A percentile compares a stretch with the other conserved stretches of the same genome.
phyloP scores from a whole-genome alignment of 2,113 vertebrate genomes.

The Apteryx mantelli region DNA sequence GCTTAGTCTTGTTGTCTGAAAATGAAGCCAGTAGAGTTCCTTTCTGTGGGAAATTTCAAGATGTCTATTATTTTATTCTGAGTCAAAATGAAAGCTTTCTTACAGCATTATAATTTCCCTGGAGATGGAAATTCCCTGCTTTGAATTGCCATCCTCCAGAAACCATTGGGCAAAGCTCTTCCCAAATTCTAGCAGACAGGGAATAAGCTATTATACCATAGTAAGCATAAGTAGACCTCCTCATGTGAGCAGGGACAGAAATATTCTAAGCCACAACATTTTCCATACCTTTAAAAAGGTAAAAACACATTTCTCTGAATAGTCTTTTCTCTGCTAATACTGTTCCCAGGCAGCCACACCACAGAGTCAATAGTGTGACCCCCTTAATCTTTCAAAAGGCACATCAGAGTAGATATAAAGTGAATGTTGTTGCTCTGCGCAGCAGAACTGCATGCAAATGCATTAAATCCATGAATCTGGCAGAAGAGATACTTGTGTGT shows the following conservation, averaged over 20 bases:
- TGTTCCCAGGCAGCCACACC: neutral
- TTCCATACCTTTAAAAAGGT: neutral
- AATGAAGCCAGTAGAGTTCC: neutral
- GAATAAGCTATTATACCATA: neutral
- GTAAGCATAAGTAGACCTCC: neutral
- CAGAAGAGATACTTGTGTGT: neutral
- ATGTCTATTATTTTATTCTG: neutral
- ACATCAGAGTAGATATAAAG: neutral
- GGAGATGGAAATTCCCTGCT: neutral
- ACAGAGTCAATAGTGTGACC: neutral
- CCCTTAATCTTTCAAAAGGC: neutral
- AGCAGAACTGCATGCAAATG: neutral
- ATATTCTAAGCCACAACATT: neutral
- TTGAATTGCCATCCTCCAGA: neutral
- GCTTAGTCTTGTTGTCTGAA: neutral
- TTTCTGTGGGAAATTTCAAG: neutral
- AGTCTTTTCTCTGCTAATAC: neutral
- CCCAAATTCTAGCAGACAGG: neutral
- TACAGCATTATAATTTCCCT: neutral
- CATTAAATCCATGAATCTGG: neutral
- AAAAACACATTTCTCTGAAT: neutral
- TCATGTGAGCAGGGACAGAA: neutral
- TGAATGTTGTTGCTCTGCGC: neutral
- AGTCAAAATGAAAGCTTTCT: neutral
- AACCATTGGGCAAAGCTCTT: neutral